Conservation (phyloP, 1,140 invertebrate genomes). For the Drosophila mojavensis region DNA sequence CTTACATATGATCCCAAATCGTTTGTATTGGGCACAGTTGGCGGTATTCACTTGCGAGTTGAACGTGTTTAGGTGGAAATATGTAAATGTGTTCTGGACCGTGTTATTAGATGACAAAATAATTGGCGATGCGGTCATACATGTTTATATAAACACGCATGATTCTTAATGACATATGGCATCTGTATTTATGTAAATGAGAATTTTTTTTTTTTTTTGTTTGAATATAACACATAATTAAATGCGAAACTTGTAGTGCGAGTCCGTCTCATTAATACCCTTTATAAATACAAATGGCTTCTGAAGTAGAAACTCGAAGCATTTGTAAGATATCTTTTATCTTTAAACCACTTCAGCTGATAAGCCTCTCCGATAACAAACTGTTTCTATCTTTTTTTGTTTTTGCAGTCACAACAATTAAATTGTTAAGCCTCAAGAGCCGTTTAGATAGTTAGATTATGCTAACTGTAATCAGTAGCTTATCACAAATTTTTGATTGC, state of each 20-base stretch:
- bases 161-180: background rate
- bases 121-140: background rate
- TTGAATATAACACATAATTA: background rate
- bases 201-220: background rate
- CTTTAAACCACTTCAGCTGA: background rate
- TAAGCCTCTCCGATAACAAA: background rate
- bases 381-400: background rate
- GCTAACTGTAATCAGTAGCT: no score
- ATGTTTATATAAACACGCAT: background rate
- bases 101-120: background rate
- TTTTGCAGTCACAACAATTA: background rate
- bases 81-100: slow-evolving; percentile 8
- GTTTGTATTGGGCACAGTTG: slow-evolving; percentile 43
- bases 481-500: no score
- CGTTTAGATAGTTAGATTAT: background rate
- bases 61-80: slow-evolving; percentile 10
- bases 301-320: background rate
- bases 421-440: background rate
- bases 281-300: background rate
- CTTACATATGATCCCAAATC: slow-evolving; percentile 53
- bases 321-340: background rate
- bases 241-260: background rate
- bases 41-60: slow-evolving; percentile 47
- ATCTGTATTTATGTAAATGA: background rate
- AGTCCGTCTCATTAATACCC: background rate